Conservation (phyloP, 1,140 invertebrate species). For the Saccostrea echinata region DNA sequence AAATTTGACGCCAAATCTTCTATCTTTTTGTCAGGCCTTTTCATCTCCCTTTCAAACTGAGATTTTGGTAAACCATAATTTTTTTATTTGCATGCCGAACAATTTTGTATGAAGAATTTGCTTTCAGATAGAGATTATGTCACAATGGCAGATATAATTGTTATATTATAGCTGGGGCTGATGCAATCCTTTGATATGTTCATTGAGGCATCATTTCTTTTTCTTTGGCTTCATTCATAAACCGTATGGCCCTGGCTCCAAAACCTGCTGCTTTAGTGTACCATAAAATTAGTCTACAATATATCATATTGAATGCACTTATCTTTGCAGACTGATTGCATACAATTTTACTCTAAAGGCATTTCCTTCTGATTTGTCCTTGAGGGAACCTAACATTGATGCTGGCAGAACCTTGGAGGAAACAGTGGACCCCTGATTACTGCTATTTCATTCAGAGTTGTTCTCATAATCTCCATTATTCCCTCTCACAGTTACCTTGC, state of each 20-base stretch:
- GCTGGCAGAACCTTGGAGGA: background rate
- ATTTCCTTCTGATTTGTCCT: constrained; percentile 7
- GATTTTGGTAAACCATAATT: background rate
- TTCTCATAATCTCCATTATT: background rate
- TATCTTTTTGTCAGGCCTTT: background rate
- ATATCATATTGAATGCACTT: constrained; percentile 24
- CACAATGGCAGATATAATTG: constrained; percentile 18
- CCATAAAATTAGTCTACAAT: constrained; percentile 33
- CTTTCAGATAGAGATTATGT: constrained; percentile 23
- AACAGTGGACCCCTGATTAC: background rate
- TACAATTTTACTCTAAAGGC: background rate
- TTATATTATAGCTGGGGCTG: constrained; percentile 17
- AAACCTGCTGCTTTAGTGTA: background rate
- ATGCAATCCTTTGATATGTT: constrained; percentile 16
- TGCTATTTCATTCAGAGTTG: constrained; percentile 1
- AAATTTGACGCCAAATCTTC: constrained; percentile 31
- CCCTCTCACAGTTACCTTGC: background rate
- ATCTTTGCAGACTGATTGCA: background rate
- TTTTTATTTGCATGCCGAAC: constrained; percentile 21
- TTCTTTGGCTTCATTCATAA: constrained; percentile 30
- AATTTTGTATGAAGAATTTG: constrained; percentile 11
- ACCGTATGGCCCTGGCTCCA: constrained; percentile 5
- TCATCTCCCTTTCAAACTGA: background rate
- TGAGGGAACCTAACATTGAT: background rate
- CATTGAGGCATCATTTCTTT: constrained; percentile 11